These are phyloP conservation scores for Drosophila melanosoma DNA, from an alignment of 2,888 invertebrate species.

Conservation along the genomic window DNA sequence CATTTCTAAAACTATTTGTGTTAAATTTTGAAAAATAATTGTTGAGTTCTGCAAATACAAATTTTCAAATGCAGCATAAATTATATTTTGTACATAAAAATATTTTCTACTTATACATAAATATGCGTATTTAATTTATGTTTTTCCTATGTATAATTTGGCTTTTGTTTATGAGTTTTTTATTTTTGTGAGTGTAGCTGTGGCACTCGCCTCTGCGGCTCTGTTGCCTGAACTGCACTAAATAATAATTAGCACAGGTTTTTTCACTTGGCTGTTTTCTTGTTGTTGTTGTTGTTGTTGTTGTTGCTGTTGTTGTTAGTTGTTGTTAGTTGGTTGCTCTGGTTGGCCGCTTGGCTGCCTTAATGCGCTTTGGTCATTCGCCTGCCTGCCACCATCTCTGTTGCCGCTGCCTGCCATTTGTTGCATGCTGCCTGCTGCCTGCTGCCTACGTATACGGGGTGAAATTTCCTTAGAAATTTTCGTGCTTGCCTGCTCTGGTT, in stretches of 20 bases:
- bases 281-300: constrained; percentile 42
- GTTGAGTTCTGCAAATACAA: neutral
- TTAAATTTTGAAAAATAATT: neutral
- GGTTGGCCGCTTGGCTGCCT: constrained; percentile 75
- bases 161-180: neutral
- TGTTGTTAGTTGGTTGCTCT: constrained; percentile 44
- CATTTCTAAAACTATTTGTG: neutral
- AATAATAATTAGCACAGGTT: constrained; percentile 83
- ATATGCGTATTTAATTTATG: neutral
- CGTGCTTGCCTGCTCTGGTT: constrained; percentile 82
- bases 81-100: neutral
- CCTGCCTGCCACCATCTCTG: constrained; percentile 33
- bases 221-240: constrained; percentile 71
- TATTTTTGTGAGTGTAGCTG: constrained; percentile 2
- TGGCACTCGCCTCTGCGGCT: constrained; percentile 29
- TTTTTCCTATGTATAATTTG: neutral
- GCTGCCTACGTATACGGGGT: constrained; percentile 71
- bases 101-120: neutral
- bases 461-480: constrained; percentile 82
- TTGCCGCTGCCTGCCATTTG: constrained; percentile 13
- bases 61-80: neutral
- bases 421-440: constrained; percentile 54
- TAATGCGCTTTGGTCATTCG: constrained; percentile 80
- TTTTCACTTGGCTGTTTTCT: constrained; percentile 35
- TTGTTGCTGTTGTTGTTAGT: constrained; percentile 42